These are phyloP conservation scores for Cotesia chilonis DNA, from an alignment of 1,140 invertebrate species.

Conservation along the genomic window DNA sequence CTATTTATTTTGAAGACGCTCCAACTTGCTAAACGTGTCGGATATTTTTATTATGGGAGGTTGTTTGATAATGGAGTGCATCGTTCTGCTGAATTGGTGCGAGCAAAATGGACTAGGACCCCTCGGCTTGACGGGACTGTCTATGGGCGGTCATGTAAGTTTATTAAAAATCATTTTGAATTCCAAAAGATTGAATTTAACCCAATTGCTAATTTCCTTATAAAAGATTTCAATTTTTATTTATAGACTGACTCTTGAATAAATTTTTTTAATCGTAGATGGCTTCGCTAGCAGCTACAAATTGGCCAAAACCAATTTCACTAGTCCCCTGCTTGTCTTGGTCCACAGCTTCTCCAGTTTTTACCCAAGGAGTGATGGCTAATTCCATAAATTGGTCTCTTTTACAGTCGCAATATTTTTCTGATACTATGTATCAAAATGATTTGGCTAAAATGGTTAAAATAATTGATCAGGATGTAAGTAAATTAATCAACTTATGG, in stretches of 20 bases:
- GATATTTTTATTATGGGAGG: conserved; percentile 99
- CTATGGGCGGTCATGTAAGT: conserved; percentile 99
- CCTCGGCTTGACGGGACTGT: conserved; percentile 93
- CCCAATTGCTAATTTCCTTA: too few relatives aligned
- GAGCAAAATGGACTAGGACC: conserved; percentile 88
- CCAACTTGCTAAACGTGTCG: conserved; percentile 92
- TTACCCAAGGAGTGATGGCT: conserved; percentile 95
- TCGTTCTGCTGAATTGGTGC: conserved; percentile 94
- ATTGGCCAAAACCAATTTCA: conserved; percentile 91
- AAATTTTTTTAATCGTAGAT: conserved; percentile 72
- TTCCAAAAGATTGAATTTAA: too few relatives aligned
- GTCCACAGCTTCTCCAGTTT: conserved; percentile 95
- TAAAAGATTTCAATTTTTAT: background rate
- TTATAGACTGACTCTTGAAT: background rate
- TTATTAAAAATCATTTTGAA: conserved; percentile 9
- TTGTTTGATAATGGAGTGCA: conserved; percentile 91
- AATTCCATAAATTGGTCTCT: conserved; percentile 94
- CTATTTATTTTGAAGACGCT: conserved; percentile 73
- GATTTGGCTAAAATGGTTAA: conserved; percentile 85
- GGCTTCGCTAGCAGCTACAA: conserved; percentile 94
- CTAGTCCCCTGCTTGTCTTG: conserved; percentile 96
- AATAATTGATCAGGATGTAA: conserved; percentile 68
- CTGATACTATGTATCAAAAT: conserved; percentile 82
- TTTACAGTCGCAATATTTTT: conserved; percentile 87
- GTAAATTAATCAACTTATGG: conserved; percentile 2